phyloP scores from a whole-genome alignment of 2,888 invertebrate species.

The Cloeon dipterum region DNA sequence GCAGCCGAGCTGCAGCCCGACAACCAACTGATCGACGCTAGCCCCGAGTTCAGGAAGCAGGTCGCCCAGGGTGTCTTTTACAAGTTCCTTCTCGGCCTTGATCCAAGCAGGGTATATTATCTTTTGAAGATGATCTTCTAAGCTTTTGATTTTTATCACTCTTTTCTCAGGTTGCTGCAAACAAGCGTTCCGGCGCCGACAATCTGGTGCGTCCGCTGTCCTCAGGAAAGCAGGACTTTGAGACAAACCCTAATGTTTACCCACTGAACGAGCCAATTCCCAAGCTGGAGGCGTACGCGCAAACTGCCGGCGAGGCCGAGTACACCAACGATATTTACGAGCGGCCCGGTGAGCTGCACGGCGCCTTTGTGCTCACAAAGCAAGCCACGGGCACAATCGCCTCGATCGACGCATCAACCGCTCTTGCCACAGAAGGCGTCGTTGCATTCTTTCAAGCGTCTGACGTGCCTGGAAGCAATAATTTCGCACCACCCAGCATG shows the following conservation, averaged over 20 bases:
- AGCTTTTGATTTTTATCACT: too few relatives aligned
- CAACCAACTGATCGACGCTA: constrained; percentile 37
- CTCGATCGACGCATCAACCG: constrained; percentile 35
- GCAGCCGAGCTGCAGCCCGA: constrained; percentile 37
- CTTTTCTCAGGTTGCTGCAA: not conserved
- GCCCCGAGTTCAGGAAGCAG: constrained; percentile 39
- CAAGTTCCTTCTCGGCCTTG: constrained; percentile 22
- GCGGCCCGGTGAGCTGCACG: constrained; percentile 17
- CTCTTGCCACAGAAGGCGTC: constrained; percentile 34
- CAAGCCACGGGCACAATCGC: constrained; percentile 31
- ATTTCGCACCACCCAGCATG: constrained; percentile 22
- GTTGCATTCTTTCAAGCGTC: constrained; percentile 35
- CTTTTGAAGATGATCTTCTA: too few relatives aligned
- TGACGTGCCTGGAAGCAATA: constrained; percentile 38
- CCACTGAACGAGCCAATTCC: constrained; percentile 53
- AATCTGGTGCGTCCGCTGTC: constrained; percentile 36
- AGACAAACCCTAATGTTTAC: constrained; percentile 40
- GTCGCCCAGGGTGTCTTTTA: constrained; percentile 59
- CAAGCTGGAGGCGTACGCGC: constrained; percentile 41
- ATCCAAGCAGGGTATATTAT: not conserved
- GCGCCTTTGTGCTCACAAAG: constrained; percentile 35
- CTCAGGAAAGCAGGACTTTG: constrained; percentile 41
- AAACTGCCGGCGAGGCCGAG: constrained; percentile 17
- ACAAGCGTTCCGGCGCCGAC: not conserved
- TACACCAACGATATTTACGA: constrained; percentile 20